Evolutionary conservation across 2,797 vertebrate species (phyloP), one percentile per base, ranked within the genome.

Genomic region (Danio aesculapii): DNA sequence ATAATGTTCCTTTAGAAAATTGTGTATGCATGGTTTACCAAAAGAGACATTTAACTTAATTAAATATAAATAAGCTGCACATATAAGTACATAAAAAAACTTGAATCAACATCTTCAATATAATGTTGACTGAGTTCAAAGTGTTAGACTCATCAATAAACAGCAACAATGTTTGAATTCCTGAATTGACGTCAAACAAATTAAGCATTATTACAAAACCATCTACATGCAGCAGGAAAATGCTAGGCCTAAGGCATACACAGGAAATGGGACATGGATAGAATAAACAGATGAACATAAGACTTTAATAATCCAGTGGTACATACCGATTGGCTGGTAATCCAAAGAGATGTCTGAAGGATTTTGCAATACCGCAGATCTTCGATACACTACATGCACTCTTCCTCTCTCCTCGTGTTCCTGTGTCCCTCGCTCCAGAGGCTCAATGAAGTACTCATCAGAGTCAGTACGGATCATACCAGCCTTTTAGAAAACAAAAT

Each of bases 361-460:
- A 11, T 55, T 84, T 50, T 90, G 94, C 6, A 87, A 90, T 52
- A 94, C 78, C 0, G 96, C 95, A 0, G 98, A 96, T 67, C 97
- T 90, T 90, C 96, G 93, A 92, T 99, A 99, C 53, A 99, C 96
- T 89, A 98, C 92, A 53, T 99, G 98, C 85, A 98, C 92, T 75
- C 98, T 90, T 50, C 98, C 98, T 64, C 90, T 92, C 75, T 97
- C 96, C 91, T 99, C 97, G 39, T 96, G 93, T 88, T 96, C 94
- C 81, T 98, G 97, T 69, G 95, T 95, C 3, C 97, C 98, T 89
- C 92, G 94, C 88, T 98, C 96, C 93, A 99, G 88, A 3, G 98
- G 98, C 90, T 99, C 98, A 46, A 99, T 99, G 91, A 99, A 98
- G 92, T 97, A 99, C 71, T 99, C 98, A 19, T 98, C 97, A 5